Evolutionary conservation across 2,797 vertebrate genomes (phyloP).

Genomic region (Chiroxiphia lanceolata): DNA sequence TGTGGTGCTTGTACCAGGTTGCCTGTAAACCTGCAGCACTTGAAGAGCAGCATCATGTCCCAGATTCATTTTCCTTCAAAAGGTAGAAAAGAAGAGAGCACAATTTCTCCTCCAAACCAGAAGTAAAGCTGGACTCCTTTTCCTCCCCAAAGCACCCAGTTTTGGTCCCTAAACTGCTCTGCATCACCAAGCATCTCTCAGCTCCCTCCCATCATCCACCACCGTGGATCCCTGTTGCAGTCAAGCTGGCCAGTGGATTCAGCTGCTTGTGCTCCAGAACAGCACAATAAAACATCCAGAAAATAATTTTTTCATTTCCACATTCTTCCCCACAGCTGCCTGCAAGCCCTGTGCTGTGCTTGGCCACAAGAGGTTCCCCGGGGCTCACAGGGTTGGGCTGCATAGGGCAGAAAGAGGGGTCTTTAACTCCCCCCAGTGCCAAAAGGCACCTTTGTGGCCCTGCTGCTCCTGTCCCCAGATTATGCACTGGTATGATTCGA

Average conservation of each 20-base stretch:
- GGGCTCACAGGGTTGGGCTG: background rate
- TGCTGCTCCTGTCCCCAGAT: background rate
- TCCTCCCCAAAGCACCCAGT: background rate
- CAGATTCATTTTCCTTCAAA: background rate
- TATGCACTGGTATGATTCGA: background rate
- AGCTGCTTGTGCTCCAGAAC: background rate
- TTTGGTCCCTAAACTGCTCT: background rate
- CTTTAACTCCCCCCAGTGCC: background rate
- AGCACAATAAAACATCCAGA: background rate
- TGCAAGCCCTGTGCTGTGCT: background rate
- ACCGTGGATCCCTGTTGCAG: background rate
- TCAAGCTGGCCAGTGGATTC: background rate
- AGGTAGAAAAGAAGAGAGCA: background rate
- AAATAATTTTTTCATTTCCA: background rate
- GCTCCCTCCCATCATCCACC: background rate
- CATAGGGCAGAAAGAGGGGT: background rate
- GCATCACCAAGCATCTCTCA: background rate
- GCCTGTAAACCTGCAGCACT: background rate
- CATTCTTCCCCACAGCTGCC: background rate
- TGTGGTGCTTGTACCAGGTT: accelerated
- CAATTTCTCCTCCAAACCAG: background rate
- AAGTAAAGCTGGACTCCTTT: background rate
- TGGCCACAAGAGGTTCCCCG: background rate
- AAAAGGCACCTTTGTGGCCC: background rate
- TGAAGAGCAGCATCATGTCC: background rate